These are phyloP conservation scores for Antitype chi DNA, from an alignment of 2,888 invertebrate species.

Conservation along the genomic window DNA sequence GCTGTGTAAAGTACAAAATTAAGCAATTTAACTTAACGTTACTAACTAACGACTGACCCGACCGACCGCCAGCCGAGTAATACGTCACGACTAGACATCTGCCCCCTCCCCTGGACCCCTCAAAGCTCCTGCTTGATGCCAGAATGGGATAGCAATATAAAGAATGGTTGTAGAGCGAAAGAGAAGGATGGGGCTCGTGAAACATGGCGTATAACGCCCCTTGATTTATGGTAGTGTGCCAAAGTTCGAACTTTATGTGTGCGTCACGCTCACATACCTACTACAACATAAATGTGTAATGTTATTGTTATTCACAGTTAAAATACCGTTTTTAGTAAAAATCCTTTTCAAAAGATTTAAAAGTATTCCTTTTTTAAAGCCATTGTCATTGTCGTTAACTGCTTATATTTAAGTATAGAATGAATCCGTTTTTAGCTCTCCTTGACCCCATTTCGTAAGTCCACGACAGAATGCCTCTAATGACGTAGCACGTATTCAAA, in stretches of 20 bases:
- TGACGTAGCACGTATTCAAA: constrained; percentile 73
- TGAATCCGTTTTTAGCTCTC: constrained; percentile 65
- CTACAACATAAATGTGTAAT: constrained; percentile 65
- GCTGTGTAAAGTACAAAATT: constrained; percentile 68
- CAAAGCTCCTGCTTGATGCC: constrained; percentile 82
- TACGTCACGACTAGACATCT: constrained; percentile 90
- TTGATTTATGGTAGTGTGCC: constrained; percentile 90
- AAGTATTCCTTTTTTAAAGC: constrained; percentile 46
- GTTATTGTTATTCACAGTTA: constrained; percentile 61
- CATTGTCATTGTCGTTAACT: constrained; percentile 36
- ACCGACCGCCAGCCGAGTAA: constrained; percentile 87
- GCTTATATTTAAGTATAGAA: constrained; percentile 53
- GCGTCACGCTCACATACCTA: constrained; percentile 79
- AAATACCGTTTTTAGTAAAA: constrained; percentile 54
- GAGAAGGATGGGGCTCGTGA: constrained; percentile 86
- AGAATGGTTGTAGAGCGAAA: constrained; percentile 80
- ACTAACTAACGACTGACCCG: constrained; percentile 80
- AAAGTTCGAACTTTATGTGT: constrained; percentile 89
- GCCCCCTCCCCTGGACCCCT: constrained; percentile 83
- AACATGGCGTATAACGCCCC: constrained; percentile 91
- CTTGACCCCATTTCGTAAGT: constrained; percentile 76
- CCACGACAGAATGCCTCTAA: constrained; percentile 67
- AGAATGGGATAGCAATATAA: constrained; percentile 82
- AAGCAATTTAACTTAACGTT: constrained; percentile 72
- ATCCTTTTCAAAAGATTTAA: constrained; percentile 26